Percentiles rank a stretch among this genome's conserved stretches.
phyloP scores from a whole-genome alignment of 2,113 vertebrate species.

The Heterocephalus glaber region DNA sequence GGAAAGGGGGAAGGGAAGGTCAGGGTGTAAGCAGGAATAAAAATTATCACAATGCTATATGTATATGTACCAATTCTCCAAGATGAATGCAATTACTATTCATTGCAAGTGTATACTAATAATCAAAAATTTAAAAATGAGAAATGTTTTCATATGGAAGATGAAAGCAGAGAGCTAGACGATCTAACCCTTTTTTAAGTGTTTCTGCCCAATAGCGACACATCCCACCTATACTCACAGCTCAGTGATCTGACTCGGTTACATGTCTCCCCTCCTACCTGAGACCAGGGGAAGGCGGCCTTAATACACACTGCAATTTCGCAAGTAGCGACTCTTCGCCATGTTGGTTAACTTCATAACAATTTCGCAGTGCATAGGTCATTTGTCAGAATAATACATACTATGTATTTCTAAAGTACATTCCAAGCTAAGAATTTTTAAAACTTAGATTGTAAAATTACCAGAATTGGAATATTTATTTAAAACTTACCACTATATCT shows the following conservation, averaged over 20 bases:
- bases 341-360: background rate
- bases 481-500: background rate
- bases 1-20: background rate
- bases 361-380: background rate
- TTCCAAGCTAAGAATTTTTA: background rate
- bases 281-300: no score
- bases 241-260: fast-evolving
- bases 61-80: background rate
- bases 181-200: background rate
- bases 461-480: background rate
- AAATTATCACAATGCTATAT: background rate
- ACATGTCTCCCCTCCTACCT: background rate
- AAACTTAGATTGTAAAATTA: background rate
- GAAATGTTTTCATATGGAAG: background rate
- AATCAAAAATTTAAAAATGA: background rate
- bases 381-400: background rate
- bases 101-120: background rate
- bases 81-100: background rate
- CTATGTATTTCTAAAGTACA: background rate
- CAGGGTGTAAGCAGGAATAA: background rate
- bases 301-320: background rate
- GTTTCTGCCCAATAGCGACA: background rate
- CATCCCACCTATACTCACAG: no score
- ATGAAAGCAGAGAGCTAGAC: background rate
- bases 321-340: background rate